Percentiles rank a stretch among this genome's conserved stretches.
Conservation (phyloP, 2,797 vertebrate genomes). For the Alfaro cultratus region DNA sequence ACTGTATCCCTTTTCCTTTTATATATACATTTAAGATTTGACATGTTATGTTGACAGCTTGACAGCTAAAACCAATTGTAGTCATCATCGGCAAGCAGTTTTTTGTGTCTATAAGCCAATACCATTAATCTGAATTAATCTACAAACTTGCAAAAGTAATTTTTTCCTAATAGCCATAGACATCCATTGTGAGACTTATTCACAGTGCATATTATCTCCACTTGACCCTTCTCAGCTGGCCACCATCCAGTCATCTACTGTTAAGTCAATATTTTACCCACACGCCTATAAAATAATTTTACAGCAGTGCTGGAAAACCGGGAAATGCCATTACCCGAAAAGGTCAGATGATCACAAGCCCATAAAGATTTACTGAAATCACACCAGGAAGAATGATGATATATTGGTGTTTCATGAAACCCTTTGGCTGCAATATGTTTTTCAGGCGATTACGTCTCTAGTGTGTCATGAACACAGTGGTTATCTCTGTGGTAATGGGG, state of each 20-base stretch:
- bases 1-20: no score
- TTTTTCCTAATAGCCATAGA: constrained; percentile 50
- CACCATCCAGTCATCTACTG: constrained; percentile 37
- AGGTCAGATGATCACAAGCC: constrained; percentile 70
- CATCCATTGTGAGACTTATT: constrained; percentile 36
- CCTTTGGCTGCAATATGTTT: constrained; percentile 55
- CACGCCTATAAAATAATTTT: constrained; percentile 61
- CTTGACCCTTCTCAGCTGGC: constrained; percentile 54
- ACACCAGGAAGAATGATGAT: constrained; percentile 68
- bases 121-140: background rate
- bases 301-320: constrained; percentile 56
- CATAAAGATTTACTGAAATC: constrained; percentile 66
- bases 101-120: background rate
- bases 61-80: no score
- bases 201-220: constrained; percentile 57
- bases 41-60: no score
- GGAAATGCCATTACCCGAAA: constrained; percentile 64
- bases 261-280: constrained; percentile 54
- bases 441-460: constrained; percentile 51
- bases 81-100: no score
- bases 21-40: no score
- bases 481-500: constrained; percentile 77
- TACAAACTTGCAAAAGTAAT: constrained; percentile 17
- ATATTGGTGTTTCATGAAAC: constrained; percentile 56
- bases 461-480: constrained; percentile 66